A percentile compares a stretch with the other conserved stretches of the same genome.
phyloP scores from a whole-genome alignment of 2,113 vertebrate genomes.

The Kobus ellipsiprymnus region DNA sequence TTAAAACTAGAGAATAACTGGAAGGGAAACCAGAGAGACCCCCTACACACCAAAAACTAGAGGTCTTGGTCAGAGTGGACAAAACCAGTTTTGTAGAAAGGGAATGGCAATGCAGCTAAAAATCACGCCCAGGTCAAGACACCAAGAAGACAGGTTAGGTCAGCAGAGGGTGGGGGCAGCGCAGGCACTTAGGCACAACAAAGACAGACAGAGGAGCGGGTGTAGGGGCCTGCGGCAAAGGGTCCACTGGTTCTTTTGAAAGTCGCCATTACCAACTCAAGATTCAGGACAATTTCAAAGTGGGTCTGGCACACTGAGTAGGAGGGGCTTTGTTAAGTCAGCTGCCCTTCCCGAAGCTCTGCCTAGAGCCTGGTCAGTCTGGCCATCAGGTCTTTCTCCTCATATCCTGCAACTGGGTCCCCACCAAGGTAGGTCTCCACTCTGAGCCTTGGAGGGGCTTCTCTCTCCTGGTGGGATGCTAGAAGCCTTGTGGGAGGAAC shows the following conservation, averaged over 20 bases:
- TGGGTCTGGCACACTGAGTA: background rate
- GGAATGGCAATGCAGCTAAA: constrained; percentile 48
- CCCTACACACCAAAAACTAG: constrained; percentile 13
- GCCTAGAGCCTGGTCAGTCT: background rate
- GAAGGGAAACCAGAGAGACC: constrained; percentile 36
- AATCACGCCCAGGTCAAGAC: constrained; percentile 42
- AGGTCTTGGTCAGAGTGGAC: constrained; percentile 48
- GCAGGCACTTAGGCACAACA: constrained; percentile 74
- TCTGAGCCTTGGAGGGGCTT: constrained; percentile 5
- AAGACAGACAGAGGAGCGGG: constrained; percentile 32
- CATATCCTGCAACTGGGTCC: background rate
- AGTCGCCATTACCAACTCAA: constrained; percentile 46
- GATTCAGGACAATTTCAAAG: constrained; percentile 9
- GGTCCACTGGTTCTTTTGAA: constrained; percentile 41
- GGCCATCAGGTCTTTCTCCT: constrained; percentile 28
- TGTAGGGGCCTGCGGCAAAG: background rate
- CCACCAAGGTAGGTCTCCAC: constrained; percentile 13
- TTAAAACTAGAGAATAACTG: constrained; percentile 20
- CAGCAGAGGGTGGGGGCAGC: constrained; percentile 27
- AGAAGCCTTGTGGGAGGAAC: constrained; percentile 15
- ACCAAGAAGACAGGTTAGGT: constrained; percentile 56
- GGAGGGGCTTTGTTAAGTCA: background rate
- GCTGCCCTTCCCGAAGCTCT: constrained; percentile 20
- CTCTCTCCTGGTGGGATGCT: background rate
- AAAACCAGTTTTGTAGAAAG: constrained; percentile 43